Base-by-base conservation (phyloP, 2,113 vertebrate genomes). In the Peromyscus polionotus region DNA sequence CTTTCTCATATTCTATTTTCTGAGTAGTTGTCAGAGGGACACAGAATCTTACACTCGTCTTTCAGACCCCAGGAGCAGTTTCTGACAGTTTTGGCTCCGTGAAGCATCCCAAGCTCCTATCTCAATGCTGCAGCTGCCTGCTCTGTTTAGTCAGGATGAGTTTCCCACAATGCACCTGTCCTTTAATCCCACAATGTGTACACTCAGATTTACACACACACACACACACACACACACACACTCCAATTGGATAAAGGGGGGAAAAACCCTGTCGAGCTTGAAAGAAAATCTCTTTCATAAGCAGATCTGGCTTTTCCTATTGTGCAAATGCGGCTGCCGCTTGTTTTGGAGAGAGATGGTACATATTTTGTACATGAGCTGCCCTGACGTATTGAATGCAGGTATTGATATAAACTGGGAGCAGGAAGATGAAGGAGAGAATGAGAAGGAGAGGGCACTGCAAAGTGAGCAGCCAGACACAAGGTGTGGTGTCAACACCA, bases 11-110 rank as follows among this genome's bases (percentile, higher is more conserved):
- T 91, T 92, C 85, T 95, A 22, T 85, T 81, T 96, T 92, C 96
- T 92, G 87, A 92, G 54, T 73, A 48, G 85, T 65, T 97, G 83
- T 91, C 96, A 86, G 76, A 95, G 48, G 70, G 88, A 89, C 3
- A 0, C 22, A 20, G 84, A 81, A 65, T 70, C 42, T 89, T 63
- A 68, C 87, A 26, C 0, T 73, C 2, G 0, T 92, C 57, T 73
- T 77, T 79, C n/a, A 93, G 96, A 91, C 72, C 81, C 48, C 85
- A 31, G 42, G 17, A 79, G 31, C 3, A 87, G 2, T 77, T 51
- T 91, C 85, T 95, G 73, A 48, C 7, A 33, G 68, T 31, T 45
- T 39, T 94, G 96, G 95, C 68, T 96, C 11, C 2, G 0, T 1
- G 72, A 75, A 9, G 45, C 24, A 0, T 83, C 67, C 65, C 20